Evolutionary conservation across 2,113 vertebrate genomes (phyloP), one percentile per base, ranked within the genome.

Genomic region (Platysteira castanea): DNA sequence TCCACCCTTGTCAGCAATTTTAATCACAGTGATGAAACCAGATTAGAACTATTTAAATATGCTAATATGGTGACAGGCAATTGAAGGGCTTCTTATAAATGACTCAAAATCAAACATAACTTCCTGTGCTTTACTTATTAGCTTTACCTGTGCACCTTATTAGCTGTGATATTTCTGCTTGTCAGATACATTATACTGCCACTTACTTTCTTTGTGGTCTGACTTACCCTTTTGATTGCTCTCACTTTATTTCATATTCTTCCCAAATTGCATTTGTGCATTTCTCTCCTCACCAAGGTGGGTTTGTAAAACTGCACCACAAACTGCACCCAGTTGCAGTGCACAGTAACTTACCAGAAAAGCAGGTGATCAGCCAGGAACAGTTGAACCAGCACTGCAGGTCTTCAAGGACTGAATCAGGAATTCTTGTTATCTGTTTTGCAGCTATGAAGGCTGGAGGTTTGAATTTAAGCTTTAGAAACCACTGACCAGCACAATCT

Each of bases 1-100:
- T 71, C 82, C 39, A 74, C 57, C 77, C 67, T 95, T 93, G 87
- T 95, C 94, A 96, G 87, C 71, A 63, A 90, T 97, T 97, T 97
- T 84, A 96, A 97, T 96, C 89, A 95, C 52, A 91, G 76, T 44
- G 89, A 89, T 95, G 95, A 97, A 96, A 87, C 74, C 69, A 89
- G 87, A 97, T 89, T 91, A 89, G 94, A 95, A 89, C 85, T 93
- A 92, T 91, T 98, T 97, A 97, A 93, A 96, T 92, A 97, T 96
- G 94, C 59, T 94, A 97, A 95, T 94, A 67, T 41, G 64, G 42
- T 87, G 91, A 83, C 69, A 87, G 93, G 78, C 70, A 89, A 78
- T 88, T 89, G 89, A 96, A 90, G 54, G 88, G 85, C 30, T 90
- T 75, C 84, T 93, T 93, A 79, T 75, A 93, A 91, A 96, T 85